Conservation (phyloP, 2,797 vertebrate species). For the Lateolabrax maculatus region DNA sequence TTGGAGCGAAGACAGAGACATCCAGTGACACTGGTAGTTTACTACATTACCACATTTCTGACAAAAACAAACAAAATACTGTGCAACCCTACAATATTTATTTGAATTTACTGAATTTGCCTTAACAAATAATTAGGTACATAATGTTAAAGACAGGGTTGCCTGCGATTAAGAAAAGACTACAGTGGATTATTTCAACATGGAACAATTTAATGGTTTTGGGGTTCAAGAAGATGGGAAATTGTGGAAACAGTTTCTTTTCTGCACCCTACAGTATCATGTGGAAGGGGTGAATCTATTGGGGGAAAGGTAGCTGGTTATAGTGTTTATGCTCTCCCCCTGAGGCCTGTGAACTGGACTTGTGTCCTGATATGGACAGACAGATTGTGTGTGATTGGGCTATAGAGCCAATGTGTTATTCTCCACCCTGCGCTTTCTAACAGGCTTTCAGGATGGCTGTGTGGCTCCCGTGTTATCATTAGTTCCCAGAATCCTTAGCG, state of each 20-base stretch:
- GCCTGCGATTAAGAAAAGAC: not conserved
- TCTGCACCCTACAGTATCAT: conserved; percentile 15
- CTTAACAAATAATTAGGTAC: not conserved
- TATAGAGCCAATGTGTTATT: conserved; percentile 34
- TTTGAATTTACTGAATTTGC: not conserved
- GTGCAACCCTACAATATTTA: not conserved
- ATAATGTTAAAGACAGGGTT: not conserved
- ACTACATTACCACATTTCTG: no score
- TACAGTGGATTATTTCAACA: not conserved
- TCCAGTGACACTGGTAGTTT: not conserved
- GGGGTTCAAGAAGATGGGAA: conserved; percentile 11
- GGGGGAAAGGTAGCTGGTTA: conserved; percentile 42
- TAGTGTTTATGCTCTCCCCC: conserved; percentile 27
- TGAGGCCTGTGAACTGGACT: conserved; percentile 34
- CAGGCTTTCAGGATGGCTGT: not conserved
- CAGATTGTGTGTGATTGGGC: conserved; percentile 39
- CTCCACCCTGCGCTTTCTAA: conserved; percentile 5
- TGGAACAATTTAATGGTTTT: conserved; percentile 7
- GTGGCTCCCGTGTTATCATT: conserved; percentile 4
- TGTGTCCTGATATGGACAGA: conserved; percentile 50
- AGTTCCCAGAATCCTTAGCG: conserved; percentile 19
- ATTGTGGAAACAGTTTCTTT: conserved; percentile 17
- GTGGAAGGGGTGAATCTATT: conserved; percentile 30
- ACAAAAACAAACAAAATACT: not conserved
- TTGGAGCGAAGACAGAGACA: not conserved